Conservation (phyloP, 2,888 invertebrate species). For the Tanaodytes sp. region DNA sequence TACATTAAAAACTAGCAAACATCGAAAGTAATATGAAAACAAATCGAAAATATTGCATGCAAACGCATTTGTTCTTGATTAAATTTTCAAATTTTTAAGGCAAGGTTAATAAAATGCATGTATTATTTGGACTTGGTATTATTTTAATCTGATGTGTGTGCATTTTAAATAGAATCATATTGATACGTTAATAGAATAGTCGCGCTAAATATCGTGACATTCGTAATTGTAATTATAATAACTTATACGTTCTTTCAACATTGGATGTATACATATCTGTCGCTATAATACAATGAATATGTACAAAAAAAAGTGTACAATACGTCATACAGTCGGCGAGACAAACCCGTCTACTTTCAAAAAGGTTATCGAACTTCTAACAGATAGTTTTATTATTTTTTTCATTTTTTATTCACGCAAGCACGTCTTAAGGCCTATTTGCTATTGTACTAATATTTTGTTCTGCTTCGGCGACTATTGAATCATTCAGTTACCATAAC, state of each 20-base stretch:
- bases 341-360: constrained; percentile 62
- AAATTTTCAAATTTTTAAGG: too few relatives aligned
- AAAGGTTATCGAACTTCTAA: constrained; percentile 66
- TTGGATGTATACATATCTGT: constrained; percentile 56
- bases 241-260: constrained; percentile 57
- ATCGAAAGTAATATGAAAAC: neutral
- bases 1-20: too few relatives aligned
- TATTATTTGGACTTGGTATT: constrained; percentile 63
- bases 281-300: constrained; percentile 66
- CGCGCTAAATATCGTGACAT: constrained; percentile 57
- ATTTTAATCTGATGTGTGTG: constrained; percentile 64
- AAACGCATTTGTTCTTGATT: too few relatives aligned
- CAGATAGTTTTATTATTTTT: constrained; percentile 46
- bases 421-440: constrained; percentile 60
- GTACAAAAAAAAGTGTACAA: constrained; percentile 65
- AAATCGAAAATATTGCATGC: too few relatives aligned
- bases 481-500: constrained; percentile 41
- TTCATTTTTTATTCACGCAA: constrained; percentile 48
- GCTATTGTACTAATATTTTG: constrained; percentile 56
- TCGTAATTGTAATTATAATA: constrained; percentile 58
- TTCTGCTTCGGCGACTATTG: constrained; percentile 51
- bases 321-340: constrained; percentile 48
- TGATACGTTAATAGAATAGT: constrained; percentile 58
- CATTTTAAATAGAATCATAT: constrained; percentile 68
- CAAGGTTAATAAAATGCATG: constrained; percentile 12